Base-by-base conservation (phyloP, 2,888 invertebrate genomes). In the Uropetala carovei region DNA sequence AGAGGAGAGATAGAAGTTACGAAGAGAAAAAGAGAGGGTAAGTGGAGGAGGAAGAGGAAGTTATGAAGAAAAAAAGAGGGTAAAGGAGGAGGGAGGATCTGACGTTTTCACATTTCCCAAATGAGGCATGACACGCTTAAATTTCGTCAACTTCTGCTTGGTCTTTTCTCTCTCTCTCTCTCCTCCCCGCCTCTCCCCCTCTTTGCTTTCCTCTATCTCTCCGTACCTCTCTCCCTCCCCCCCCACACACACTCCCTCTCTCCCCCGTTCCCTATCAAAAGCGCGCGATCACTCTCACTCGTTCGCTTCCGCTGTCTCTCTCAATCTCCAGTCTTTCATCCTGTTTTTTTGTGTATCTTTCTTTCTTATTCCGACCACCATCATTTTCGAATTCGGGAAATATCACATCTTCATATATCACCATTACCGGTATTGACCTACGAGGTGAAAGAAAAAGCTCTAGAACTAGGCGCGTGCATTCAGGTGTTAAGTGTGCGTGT, bases 81-180 rank as follows among this genome's bases (percentile, higher is more conserved):
- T 27, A 13, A 10, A 13, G 22, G 27, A 27, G 22, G 75, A 13
- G 27, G 18, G 75, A 22, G 16, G 11, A 22, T n/a, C 22, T 27
- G 75, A 22, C 75, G 75, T 27, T 75, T 75, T 75, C 75, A 75
- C 27, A 75, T 75, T 27, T 75, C 11, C 22, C 75, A 75, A 75
- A 75, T 75, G 75, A 75, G 22, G 75, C 75, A 22, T 75, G 22
- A 27, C 75, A 75, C 43, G 43, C 27, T 75, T 22, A 75, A 27
- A 75, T 13, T 27, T 22, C 75, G 75, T 75, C 22, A 22, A 75
- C 75, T 75, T 75, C 22, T 75, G 75, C 75, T 27, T 22, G 18
- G n/a, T 18, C 22, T 22, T 13, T 14, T 16, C 16, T 68, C 18
- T 18, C n/a, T 18, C 18, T 13, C n/a, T 16, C 16, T 68, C 18